phyloP scores from a whole-genome alignment of 2,113 vertebrate genomes.

The Xiphias gladius region DNA sequence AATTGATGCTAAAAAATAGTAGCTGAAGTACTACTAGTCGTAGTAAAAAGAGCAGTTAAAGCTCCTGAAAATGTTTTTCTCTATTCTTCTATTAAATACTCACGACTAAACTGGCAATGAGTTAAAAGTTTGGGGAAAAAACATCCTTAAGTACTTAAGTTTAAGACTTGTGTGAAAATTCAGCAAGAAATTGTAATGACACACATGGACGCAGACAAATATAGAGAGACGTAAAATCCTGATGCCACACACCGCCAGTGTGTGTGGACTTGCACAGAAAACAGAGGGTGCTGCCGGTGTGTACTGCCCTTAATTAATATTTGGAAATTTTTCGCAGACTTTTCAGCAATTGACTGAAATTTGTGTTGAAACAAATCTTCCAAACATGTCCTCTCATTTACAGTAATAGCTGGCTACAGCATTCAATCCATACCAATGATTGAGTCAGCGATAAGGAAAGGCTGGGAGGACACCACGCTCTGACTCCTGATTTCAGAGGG shows the following conservation, averaged over 20 bases:
- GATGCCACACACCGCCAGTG: background rate
- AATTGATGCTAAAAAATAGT: too few relatives aligned
- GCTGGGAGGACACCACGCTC: conserved; percentile 90
- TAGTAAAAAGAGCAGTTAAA: too few relatives aligned
- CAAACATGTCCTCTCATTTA: background rate
- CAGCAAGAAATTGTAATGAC: background rate
- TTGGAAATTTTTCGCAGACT: background rate
- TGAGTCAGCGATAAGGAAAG: conserved; percentile 88
- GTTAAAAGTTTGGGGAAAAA: too few relatives aligned
- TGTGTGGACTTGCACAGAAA: background rate
- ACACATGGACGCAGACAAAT: background rate
- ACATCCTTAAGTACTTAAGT: too few relatives aligned
- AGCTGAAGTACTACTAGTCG: too few relatives aligned
- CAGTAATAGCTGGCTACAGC: background rate
- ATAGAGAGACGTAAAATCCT: background rate
- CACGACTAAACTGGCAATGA: too few relatives aligned
- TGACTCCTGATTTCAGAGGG: conserved; percentile 89
- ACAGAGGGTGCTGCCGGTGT: background rate
- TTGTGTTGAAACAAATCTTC: background rate
- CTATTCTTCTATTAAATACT: too few relatives aligned
- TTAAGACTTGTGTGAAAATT: background rate
- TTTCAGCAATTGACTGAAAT: background rate
- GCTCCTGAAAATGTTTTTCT: too few relatives aligned
- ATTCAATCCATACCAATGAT: conserved; percentile 85
- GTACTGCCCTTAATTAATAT: background rate